These are phyloP conservation scores for Apoderus coryli DNA, from an alignment of 2,888 invertebrate species.

Conservation along the genomic window DNA sequence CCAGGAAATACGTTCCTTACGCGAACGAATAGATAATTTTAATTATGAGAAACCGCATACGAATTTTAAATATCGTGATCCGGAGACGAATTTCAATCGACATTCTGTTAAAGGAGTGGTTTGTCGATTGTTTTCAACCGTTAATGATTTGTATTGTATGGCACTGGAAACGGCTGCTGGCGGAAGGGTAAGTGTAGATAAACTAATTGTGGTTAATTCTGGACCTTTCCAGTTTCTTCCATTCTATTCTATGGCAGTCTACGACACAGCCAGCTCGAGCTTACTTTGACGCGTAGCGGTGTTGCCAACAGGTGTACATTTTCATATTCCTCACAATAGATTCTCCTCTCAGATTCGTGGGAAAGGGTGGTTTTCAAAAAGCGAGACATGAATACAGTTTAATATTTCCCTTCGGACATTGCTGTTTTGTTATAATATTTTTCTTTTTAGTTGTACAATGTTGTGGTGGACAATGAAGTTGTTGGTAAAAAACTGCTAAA, in stretches of 20 bases:
- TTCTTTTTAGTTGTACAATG: conserved; percentile 62
- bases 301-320: too few relatives aligned
- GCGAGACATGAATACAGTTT: too few relatives aligned
- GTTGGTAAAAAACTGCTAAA: conserved; percentile 76
- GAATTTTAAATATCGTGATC: conserved; percentile 63
- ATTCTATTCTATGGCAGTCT: too few relatives aligned
- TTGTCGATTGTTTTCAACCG: conserved; percentile 61
- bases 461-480: conserved; percentile 75
- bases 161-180: conserved; percentile 82
- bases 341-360: too few relatives aligned
- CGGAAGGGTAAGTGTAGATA: conserved; percentile 55
- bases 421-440: too few relatives aligned
- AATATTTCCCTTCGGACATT: too few relatives aligned
- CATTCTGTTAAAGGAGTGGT: conserved; percentile 60
- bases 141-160: conserved; percentile 51
- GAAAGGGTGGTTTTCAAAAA: conserved; percentile 1
- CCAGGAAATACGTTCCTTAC: conserved; percentile 39
- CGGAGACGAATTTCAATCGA: conserved; percentile 56
- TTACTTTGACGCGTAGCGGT: too few relatives aligned
- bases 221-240: too few relatives aligned
- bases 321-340: too few relatives aligned
- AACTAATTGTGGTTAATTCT: too few relatives aligned
- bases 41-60: conserved; percentile 41
- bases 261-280: too few relatives aligned
- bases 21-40: conserved; percentile 42